These are phyloP conservation scores for Anthrax anthrax DNA, from an alignment of 2,888 invertebrate species.

Conservation along the genomic window DNA sequence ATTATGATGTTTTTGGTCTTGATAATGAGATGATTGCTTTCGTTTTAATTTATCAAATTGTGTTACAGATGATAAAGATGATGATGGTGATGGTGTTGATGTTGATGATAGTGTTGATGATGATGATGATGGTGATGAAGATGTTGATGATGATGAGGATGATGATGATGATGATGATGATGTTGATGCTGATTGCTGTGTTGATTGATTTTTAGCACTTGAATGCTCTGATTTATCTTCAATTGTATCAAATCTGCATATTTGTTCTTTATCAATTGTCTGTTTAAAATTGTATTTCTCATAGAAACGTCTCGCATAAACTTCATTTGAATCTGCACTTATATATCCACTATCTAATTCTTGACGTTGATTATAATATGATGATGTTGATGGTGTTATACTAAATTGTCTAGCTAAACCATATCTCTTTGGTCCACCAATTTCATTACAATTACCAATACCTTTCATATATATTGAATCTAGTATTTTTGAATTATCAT, in stretches of 20 bases:
- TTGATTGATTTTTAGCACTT: conserved; percentile 10
- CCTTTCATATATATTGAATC: conserved; percentile 15
- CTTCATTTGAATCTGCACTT: conserved; percentile 63
- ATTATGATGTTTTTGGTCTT: background rate
- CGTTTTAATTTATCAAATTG: background rate
- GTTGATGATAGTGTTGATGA: conserved; percentile 20
- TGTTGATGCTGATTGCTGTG: conserved; percentile 19
- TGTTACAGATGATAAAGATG: conserved; percentile 8
- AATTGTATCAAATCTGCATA: conserved; percentile 26
- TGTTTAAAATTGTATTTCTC: conserved; percentile 32
- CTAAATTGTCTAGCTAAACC: background rate
- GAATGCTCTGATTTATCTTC: conserved; percentile 24
- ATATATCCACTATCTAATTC: conserved; percentile 72
- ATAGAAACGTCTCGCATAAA: conserved; percentile 38
- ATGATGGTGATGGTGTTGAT: conserved; percentile 12
- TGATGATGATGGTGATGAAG: conserved; percentile 20
- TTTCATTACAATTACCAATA: background rate
- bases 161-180: conserved; percentile 19
- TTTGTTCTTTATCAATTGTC: conserved; percentile 24
- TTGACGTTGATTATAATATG: conserved; percentile 24
- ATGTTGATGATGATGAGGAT: conserved; percentile 20
- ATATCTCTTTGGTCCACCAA: background rate
- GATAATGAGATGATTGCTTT: background rate
- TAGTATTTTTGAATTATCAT: conserved; percentile 17
- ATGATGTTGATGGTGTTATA: conserved; percentile 1